Evolutionary conservation across 2,113 vertebrate species (phyloP).

Genomic region (Phainopepla nitens): DNA sequence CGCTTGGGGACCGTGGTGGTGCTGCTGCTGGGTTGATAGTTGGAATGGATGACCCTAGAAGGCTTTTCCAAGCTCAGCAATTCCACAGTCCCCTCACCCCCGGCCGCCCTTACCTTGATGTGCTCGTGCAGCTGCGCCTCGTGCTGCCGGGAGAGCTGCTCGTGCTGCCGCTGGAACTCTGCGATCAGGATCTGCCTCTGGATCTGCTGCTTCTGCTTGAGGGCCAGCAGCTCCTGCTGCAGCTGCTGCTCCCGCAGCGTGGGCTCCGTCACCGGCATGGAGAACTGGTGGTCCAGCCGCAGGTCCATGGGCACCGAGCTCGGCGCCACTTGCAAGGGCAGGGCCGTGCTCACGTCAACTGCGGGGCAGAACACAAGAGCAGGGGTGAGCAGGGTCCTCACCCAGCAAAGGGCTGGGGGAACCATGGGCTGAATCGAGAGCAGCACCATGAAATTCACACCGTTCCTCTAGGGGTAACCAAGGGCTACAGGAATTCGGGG

Average conservation of each 20-base stretch:
- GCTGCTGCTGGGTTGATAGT: rapidly evolving
- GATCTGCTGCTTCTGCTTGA: constrained; percentile 98
- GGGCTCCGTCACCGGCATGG: constrained; percentile 76
- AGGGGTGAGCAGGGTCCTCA: not conserved
- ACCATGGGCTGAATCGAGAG: rapidly evolving
- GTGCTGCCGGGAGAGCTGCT: constrained; percentile 94
- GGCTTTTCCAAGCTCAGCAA: not conserved
- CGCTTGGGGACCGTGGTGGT: rapidly evolving
- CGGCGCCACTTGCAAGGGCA: constrained; percentile 88
- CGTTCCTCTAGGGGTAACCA: not conserved
- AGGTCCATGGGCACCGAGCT: constrained; percentile 91
- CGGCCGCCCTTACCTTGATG: constrained; percentile 66
- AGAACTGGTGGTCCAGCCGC: constrained; percentile 89
- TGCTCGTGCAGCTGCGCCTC: constrained; percentile 95
- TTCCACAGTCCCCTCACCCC: rapidly evolving
- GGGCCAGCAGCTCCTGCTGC: constrained; percentile 92
- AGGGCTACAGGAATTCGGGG: not conserved
- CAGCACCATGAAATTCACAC: rapidly evolving
- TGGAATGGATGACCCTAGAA: rapidly evolving
- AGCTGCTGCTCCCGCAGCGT: constrained; percentile 88
- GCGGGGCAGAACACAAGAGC: not conserved
- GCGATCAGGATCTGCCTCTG: constrained; percentile 95
- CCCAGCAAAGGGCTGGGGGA: not conserved
- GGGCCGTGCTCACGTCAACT: constrained; percentile 90
- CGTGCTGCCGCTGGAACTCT: constrained; percentile 95